Evolutionary conservation across 30 jellyfish, hydroid and myxozoan species (phyloP), one percentile per base, ranked within the genome.

Genomic region (Hydractinia symbiolongicarpus): DNA sequence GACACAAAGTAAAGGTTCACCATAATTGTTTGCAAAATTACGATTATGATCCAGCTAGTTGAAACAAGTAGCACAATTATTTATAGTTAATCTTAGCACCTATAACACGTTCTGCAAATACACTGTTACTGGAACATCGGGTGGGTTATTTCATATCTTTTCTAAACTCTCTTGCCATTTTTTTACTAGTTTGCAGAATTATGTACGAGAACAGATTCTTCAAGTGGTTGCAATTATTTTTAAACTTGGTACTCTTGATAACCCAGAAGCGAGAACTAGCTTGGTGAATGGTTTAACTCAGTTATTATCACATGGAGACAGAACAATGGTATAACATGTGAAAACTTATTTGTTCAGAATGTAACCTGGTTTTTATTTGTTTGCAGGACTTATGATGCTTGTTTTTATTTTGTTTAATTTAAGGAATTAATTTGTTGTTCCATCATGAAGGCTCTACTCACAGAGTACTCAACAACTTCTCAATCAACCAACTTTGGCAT

Each of bases 211-310:
- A 85, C 99, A 93, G 84, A 78, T 93, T 5, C 73, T 87, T 7
- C 96, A 87, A 71, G 96, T 88, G 8, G 91, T 88, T 78, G 99
- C 99, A 6, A 82, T 93, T 51, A 88, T 93, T 16, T 74, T 93
- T 73, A 93, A 93, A 66, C 94, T 95, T 72, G 99, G 99, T 54
- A 88, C 94, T 7, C 72, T 84, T 79, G 96, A 93, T 54, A 76
- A 82, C 53, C 68, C 96, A 54, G 94, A 87, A 55, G 89, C 94
- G 4, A 79, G 96, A 50, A 69, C 76, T 16, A 85, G 69, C 40
- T 84, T 93, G 60, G 75, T 93, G 5, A 52, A 76, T 10, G 89
- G 66, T 50, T 78, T 93, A 17, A 55, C 83, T 8, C 91, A 93
- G 53, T 83, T 93, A 13, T 84, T 93, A 14, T 74, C 84, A 9